Percentiles rank a stretch among this genome's conserved stretches.
Evolutionary conservation across 2,113 vertebrate species (phyloP).

Genomic region (Vicugna pacos): DNA sequence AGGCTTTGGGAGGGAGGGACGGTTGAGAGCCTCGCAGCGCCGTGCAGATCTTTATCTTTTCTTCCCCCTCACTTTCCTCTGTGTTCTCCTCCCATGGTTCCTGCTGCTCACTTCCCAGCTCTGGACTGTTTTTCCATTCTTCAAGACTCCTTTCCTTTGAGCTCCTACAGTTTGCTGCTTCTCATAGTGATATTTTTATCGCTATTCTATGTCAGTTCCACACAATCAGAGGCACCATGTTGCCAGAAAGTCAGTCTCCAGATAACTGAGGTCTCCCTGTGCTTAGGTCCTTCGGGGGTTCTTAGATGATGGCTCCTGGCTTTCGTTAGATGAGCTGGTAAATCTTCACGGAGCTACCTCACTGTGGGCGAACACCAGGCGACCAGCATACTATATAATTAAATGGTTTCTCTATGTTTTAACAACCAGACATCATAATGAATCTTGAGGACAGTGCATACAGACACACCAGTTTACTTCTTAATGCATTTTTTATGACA

Average conservation of each 20-base stretch:
- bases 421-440: slow-evolving; percentile 58
- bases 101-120: neutral
- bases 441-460: slow-evolving; percentile 66
- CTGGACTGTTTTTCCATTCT: neutral
- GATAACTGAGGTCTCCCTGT: neutral
- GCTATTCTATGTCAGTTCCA: neutral
- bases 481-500: slow-evolving; percentile 74
- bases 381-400: slow-evolving; percentile 62
- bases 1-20: neutral
- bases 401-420: slow-evolving; percentile 60
- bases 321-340: slow-evolving; percentile 52
- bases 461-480: slow-evolving; percentile 43
- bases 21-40: neutral
- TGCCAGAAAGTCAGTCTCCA: neutral
- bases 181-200: neutral
- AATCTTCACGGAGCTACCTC: slow-evolving; percentile 54
- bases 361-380: neutral
- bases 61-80: neutral
- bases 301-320: neutral
- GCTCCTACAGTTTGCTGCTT: neutral
- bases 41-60: neutral
- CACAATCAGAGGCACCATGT: neutral
- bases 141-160: neutral
- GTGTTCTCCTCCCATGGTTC: neutral
- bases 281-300: neutral